A percentile compares a stretch with the other conserved stretches of the same genome.
Evolutionary conservation across 2,113 vertebrate genomes (phyloP).

Genomic region (Prinia subflava): DNA sequence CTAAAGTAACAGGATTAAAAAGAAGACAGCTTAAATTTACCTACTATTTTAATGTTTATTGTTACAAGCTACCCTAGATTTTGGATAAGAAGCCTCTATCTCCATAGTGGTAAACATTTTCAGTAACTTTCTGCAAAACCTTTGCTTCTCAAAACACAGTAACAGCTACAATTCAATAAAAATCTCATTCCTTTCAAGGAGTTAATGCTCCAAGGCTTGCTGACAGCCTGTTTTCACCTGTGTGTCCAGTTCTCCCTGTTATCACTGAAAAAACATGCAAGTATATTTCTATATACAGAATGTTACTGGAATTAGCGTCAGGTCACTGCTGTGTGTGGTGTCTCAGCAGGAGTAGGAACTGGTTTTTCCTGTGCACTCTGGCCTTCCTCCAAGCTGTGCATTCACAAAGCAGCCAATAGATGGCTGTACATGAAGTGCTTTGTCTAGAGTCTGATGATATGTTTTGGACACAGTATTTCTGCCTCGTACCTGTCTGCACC

Average conservation of each 20-base stretch:
- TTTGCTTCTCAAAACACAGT: background rate
- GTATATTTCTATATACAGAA: background rate
- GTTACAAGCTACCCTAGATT: background rate
- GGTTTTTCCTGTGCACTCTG: conserved; percentile 10
- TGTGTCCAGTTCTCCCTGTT: background rate
- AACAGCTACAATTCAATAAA: background rate
- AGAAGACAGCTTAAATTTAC: background rate
- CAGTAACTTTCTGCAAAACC: background rate
- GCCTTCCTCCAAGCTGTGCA: background rate
- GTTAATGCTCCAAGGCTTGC: background rate
- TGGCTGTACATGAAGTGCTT: background rate
- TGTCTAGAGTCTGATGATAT: background rate
- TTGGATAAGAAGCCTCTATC: background rate
- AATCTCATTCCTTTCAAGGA: background rate
- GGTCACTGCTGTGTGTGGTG: background rate
- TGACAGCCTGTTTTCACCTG: background rate
- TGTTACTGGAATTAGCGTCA: accelerated
- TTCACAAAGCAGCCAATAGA: background rate
- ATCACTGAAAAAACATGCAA: background rate
- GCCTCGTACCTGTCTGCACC: background rate
- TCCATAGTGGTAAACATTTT: background rate
- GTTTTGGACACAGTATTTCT: background rate
- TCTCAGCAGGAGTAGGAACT: background rate
- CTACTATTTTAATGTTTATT: background rate
- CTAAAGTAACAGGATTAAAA: background rate